Evolutionary conservation across 2,888 invertebrate genomes (phyloP).

Genomic region (Linnaemya tessellans): DNA sequence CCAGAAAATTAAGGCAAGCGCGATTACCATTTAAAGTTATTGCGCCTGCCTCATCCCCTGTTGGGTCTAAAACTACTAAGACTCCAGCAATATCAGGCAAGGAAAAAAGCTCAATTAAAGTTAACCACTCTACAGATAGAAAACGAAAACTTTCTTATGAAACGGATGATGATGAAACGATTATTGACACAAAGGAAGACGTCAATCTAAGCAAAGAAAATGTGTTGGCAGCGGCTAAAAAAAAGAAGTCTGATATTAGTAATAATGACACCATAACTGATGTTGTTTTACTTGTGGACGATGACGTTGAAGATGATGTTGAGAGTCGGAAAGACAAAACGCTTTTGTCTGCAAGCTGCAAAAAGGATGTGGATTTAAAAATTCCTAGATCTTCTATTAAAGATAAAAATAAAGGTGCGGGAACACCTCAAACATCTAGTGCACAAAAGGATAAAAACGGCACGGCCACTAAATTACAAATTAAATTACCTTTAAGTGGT

Average conservation of each 20-base stretch:
- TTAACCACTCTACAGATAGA: conserved; percentile 68
- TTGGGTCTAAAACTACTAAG: conserved; percentile 26
- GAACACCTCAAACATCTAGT: conserved; percentile 64
- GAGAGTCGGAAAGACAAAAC: neutral
- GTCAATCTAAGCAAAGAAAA: conserved; percentile 71
- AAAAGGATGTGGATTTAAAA: neutral
- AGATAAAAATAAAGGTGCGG: conserved; percentile 67
- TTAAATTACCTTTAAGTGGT: conserved; percentile 78
- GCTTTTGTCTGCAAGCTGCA: neutral
- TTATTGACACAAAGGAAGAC: conserved; percentile 44
- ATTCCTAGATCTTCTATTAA: conserved; percentile 41
- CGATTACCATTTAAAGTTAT: conserved; percentile 86
- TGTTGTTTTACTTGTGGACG: conserved; percentile 69
- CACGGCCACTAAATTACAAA: conserved; percentile 75
- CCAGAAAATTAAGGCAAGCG: conserved; percentile 86
- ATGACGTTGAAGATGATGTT: conserved; percentile 53
- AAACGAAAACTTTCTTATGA: conserved; percentile 80
- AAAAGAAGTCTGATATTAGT: conserved; percentile 56
- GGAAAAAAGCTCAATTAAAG: neutral
- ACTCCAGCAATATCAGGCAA: conserved; percentile 44
- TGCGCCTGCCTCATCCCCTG: conserved; percentile 62
- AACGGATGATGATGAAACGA: conserved; percentile 53
- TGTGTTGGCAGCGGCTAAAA: conserved; percentile 62
- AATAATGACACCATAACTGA: conserved; percentile 32
- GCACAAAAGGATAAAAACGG: conserved; percentile 51